Conservation (phyloP, 2,888 invertebrate genomes). For the Luperina nickerlii region DNA sequence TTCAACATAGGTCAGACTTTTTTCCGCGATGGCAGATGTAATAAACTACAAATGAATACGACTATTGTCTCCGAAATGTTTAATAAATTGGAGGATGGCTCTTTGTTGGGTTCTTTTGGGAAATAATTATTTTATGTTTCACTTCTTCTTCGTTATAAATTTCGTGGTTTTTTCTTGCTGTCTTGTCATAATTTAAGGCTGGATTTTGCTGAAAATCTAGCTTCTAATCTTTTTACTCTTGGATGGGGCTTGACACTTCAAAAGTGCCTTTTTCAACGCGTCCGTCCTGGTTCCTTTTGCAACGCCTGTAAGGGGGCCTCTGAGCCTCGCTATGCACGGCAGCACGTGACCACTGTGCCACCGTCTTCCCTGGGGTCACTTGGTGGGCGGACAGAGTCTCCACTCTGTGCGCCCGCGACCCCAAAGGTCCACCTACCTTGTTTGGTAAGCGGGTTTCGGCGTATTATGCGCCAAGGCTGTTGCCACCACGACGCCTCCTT, state of each 20-base stretch:
- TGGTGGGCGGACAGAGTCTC: too few species aligned
- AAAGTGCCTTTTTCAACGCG: neutral
- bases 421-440: too few species aligned
- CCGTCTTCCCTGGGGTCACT: too few species aligned
- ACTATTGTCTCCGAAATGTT: conserved; percentile 31
- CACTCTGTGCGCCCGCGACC: too few species aligned
- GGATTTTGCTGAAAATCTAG: neutral
- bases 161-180: neutral
- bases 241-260: neutral
- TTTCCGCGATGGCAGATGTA: conserved; percentile 12
- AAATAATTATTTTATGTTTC: conserved; percentile 33
- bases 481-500: too few species aligned
- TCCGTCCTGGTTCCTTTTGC: too few species aligned
- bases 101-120: conserved; percentile 38
- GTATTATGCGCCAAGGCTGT: too few species aligned
- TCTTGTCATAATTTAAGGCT: neutral
- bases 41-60: conserved; percentile 54
- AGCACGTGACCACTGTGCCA: too few species aligned
- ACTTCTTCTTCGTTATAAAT: conserved; percentile 19
- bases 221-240: neutral
- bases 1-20: conserved; percentile 42
- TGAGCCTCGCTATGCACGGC: too few species aligned
- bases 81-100: conserved; percentile 36
- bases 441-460: too few species aligned
- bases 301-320: too few species aligned